Percentiles rank a stretch among this genome's conserved stretches.
phyloP scores from a whole-genome alignment of 2,113 vertebrate species.

The Bubo blakistoni region DNA sequence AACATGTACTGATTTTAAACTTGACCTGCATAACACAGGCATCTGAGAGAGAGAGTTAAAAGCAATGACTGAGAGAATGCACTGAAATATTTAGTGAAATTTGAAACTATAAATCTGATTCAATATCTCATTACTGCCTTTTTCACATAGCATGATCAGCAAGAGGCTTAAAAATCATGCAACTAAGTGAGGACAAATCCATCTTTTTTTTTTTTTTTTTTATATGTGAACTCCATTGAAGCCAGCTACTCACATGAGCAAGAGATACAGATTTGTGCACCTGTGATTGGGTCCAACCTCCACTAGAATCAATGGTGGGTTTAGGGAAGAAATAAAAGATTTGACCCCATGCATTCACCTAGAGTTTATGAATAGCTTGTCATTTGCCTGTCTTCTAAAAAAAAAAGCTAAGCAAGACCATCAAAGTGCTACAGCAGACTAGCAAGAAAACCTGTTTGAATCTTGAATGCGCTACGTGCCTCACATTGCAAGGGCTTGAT shows the following conservation, averaged over 20 bases:
- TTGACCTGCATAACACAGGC: slow-evolving; percentile 7
- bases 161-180: not conserved
- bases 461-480: not conserved
- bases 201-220: not conserved
- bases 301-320: not conserved
- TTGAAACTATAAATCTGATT: slow-evolving; percentile 31
- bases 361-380: not conserved
- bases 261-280: not conserved
- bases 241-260: not conserved
- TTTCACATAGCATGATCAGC: not conserved
- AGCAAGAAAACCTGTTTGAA: not conserved
- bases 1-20: slow-evolving; percentile 36
- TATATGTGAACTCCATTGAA: not conserved
- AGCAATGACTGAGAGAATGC: not conserved
- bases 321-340: not conserved
- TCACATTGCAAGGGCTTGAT: not conserved
- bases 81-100: slow-evolving; percentile 41
- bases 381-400: not conserved
- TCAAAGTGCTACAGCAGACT: not conserved
- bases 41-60: not conserved
- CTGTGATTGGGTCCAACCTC: not conserved
- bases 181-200: not conserved
- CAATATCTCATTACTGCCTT: slow-evolving; percentile 2
- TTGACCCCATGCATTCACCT: not conserved
- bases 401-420: not conserved